Evolutionary conservation across 2,113 vertebrate genomes (phyloP).

Genomic region (Telmatochromis brachygnathus): DNA sequence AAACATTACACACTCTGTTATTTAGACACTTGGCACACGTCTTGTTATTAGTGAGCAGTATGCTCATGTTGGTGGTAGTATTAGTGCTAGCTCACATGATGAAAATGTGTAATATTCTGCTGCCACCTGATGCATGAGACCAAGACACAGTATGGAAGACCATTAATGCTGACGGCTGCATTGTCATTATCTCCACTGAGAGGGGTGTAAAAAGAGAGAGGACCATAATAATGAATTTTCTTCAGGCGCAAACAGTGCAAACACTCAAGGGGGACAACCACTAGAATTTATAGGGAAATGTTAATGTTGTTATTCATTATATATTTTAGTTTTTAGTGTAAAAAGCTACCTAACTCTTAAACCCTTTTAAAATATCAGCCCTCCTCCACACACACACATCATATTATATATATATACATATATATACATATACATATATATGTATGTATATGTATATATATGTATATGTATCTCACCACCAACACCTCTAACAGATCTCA

Average conservation of each 20-base stretch:
- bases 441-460: fast-evolving
- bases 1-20: neutral
- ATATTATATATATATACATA: neutral
- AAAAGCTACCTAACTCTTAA: neutral
- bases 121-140: conserved; percentile 3
- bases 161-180: conserved; percentile 8
- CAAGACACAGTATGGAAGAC: neutral
- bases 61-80: neutral
- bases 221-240: neutral
- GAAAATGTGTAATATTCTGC: conserved; percentile 38
- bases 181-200: neutral
- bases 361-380: neutral
- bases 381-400: neutral
- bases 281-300: neutral
- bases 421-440: fast-evolving
- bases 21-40: neutral
- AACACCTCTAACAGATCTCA: neutral
- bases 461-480: fast-evolving
- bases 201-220: neutral
- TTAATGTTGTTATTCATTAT: neutral
- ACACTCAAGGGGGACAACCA: neutral
- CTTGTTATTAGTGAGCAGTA: neutral
- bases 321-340: neutral
- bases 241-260: neutral
- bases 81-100: conserved; percentile 4